A percentile compares a stretch with the other conserved stretches of the same genome.
Conservation (phyloP, 2,113 vertebrate genomes). For the rabbit (Oryctolagus cuniculus) region DNA sequence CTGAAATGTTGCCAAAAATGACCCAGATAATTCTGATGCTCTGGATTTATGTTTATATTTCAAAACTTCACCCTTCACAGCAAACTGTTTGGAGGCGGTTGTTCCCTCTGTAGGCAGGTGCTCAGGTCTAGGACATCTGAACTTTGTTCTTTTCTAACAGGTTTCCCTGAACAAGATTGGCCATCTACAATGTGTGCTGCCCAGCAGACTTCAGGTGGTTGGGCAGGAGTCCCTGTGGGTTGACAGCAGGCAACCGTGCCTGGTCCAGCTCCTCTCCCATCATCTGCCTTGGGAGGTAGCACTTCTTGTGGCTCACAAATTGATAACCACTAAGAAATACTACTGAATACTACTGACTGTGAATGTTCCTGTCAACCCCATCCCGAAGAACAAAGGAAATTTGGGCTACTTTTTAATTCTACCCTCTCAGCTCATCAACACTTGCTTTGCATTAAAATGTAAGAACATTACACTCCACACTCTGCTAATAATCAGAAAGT, state of each 20-base stretch:
- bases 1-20: background rate
- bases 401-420: conserved; percentile 90
- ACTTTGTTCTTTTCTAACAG: background rate
- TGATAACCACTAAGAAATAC: conserved; percentile 67
- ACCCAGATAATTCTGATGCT: background rate
- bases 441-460: conserved; percentile 89
- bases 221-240: background rate
- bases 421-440: conserved; percentile 88
- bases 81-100: background rate
- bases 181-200: background rate
- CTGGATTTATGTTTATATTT: background rate
- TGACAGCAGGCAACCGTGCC: background rate
- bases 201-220: accelerated
- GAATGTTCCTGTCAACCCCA: conserved; percentile 84
- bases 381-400: conserved; percentile 88
- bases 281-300: background rate
- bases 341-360: conserved; percentile 73
- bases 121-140: background rate
- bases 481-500: conserved; percentile 89
- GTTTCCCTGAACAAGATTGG: background rate
- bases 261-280: background rate
- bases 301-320: background rate
- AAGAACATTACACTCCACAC: conserved; percentile 87
- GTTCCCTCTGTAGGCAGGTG: background rate
- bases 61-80: background rate